Conservation (phyloP, 2,888 invertebrate genomes). For the Harpalus rufipes region DNA sequence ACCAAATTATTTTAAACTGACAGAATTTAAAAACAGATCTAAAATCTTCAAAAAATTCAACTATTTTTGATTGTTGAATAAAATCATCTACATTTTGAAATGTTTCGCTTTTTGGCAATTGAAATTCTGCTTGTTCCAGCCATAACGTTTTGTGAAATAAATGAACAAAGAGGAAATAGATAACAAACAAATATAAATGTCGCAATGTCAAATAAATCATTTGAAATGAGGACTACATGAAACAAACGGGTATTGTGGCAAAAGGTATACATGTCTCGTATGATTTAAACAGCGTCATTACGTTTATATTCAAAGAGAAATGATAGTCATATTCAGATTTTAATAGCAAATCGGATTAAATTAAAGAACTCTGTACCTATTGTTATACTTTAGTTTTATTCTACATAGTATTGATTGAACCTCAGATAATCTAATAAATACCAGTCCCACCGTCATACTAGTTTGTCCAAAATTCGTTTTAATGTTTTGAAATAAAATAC, state of each 20-base stretch:
- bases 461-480: too few relatives aligned
- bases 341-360: background rate
- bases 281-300: conserved; percentile 18
- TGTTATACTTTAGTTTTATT: too few relatives aligned
- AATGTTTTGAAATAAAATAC: too few relatives aligned
- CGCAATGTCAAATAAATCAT: conserved; percentile 19
- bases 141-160: conserved; percentile 8
- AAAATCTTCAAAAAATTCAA: background rate
- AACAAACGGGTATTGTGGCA: conserved; percentile 11
- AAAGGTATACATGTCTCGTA: background rate
- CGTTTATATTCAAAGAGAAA: background rate
- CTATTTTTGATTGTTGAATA: background rate
- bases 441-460: background rate
- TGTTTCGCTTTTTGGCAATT: background rate
- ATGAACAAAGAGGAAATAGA: conserved; percentile 20
- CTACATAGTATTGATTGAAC: too few relatives aligned
- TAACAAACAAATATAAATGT: conserved; percentile 35
- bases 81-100: background rate
- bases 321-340: background rate
- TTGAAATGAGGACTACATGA: conserved; percentile 17
- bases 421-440: background rate
- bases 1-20: background rate
- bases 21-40: conserved; percentile 19
- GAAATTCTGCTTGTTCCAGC: background rate
- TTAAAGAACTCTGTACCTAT: too few relatives aligned